Evolutionary conservation across 2,888 invertebrate genomes (phyloP).

Genomic region (Amblyjoppa proteus): DNA sequence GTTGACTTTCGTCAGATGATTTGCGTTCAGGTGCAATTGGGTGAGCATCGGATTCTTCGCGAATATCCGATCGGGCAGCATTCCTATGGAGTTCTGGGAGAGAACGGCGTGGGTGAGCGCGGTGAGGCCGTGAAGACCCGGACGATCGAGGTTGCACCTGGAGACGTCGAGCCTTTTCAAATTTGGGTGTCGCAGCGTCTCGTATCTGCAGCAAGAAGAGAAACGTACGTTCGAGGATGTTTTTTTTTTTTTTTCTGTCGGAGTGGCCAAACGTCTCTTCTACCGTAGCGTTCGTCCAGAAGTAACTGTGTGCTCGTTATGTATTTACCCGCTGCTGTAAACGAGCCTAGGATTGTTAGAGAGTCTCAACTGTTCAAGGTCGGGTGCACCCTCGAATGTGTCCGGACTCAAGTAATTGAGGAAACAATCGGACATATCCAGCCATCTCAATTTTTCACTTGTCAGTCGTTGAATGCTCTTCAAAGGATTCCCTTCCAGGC

Average conservation of each 20-base stretch:
- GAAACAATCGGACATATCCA: constrained; percentile 81
- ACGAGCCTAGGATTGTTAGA: constrained; percentile 79
- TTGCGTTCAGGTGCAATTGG: constrained; percentile 89
- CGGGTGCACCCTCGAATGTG: constrained; percentile 77
- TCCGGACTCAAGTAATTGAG: constrained; percentile 79
- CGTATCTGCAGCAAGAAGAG: constrained; percentile 71
- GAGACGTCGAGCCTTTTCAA: constrained; percentile 80
- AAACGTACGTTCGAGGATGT: neutral
- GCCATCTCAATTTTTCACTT: constrained; percentile 76
- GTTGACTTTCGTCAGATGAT: constrained; percentile 88
- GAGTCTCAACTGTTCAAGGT: constrained; percentile 79
- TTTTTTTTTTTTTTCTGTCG: constrained; percentile 2
- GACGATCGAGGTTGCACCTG: constrained; percentile 79
- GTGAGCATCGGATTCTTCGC: constrained; percentile 87
- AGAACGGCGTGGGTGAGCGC: constrained; percentile 87
- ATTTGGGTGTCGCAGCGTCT: constrained; percentile 77
- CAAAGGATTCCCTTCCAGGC: constrained; percentile 88
- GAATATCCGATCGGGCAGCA: constrained; percentile 87
- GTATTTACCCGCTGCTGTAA: constrained; percentile 79
- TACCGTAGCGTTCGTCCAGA: constrained; percentile 27
- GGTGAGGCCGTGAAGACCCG: constrained; percentile 88
- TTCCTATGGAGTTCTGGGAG: constrained; percentile 88
- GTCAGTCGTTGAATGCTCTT: constrained; percentile 75
- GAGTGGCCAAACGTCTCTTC: constrained; percentile 34
- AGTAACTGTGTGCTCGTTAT: constrained; percentile 57